A percentile compares a stretch with the other conserved stretches of the same genome.
Evolutionary conservation across 1,140 invertebrate species (phyloP).

Genomic region (Brachionus rotundiformis): DNA sequence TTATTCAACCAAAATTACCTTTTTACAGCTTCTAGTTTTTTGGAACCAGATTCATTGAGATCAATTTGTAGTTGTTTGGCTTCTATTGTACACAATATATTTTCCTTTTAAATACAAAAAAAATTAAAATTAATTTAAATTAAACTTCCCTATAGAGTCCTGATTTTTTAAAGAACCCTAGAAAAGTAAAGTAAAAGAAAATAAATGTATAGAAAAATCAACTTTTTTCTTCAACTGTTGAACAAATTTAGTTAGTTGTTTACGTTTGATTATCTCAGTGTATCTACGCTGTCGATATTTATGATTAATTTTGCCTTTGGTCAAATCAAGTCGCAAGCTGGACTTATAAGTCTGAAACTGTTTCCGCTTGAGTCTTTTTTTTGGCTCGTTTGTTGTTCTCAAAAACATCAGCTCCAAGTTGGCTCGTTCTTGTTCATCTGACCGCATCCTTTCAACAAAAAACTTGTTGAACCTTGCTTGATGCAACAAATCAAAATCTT

Average conservation of each 20-base stretch:
- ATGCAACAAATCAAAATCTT: not conserved
- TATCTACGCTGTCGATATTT: not conserved
- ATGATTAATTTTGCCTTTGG: not conserved
- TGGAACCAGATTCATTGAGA: conserved; percentile 43
- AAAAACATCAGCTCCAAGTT: not conserved
- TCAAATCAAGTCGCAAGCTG: not conserved
- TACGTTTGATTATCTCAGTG: not conserved
- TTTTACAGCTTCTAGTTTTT: conserved; percentile 72
- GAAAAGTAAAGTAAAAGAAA: not conserved
- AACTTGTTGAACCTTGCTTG: not conserved
- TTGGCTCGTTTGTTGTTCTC: not conserved
- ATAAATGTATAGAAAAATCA: conserved; percentile 11
- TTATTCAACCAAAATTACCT: not conserved
- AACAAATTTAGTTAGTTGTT: not conserved
- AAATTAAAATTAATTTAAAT: not conserved
- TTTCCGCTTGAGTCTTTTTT: not conserved
- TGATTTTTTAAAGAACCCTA: not conserved
- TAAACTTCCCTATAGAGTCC: not conserved
- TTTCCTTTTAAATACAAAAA: conserved; percentile 34
- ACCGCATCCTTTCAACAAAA: not conserved
- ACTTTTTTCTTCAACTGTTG: conserved; percentile 43
- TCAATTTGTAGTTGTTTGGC: conserved; percentile 48
- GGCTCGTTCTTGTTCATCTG: not conserved
- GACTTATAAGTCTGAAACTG: not conserved
- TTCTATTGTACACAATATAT: conserved; percentile 50